phyloP scores from a whole-genome alignment of 2,113 vertebrate genomes.

The Azemiops feae region DNA sequence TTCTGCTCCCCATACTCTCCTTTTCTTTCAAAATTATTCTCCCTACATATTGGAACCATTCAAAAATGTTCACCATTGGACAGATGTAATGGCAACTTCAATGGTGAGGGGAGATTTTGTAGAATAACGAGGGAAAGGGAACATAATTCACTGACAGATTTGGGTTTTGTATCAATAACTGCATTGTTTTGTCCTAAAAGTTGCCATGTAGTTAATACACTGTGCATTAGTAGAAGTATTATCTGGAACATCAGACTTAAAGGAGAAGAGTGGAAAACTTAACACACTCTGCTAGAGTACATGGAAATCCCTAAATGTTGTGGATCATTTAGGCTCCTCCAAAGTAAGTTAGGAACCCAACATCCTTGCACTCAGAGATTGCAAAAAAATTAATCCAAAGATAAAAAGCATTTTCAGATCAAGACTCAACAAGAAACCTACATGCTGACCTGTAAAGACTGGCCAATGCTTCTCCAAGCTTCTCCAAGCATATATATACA shows the following conservation, averaged over 20 bases:
- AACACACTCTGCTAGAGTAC: background rate
- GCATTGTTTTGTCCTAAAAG: background rate
- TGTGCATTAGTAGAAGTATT: background rate
- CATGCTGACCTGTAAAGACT: background rate
- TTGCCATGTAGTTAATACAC: background rate
- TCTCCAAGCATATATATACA: no score
- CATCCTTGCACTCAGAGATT: background rate
- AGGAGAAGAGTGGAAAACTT: background rate
- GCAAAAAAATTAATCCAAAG: background rate
- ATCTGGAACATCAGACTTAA: background rate
- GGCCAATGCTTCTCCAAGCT: background rate
- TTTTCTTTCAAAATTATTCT: background rate
- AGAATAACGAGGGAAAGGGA: conserved; percentile 5
- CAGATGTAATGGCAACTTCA: conserved; percentile 50
- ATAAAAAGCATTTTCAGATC: background rate
- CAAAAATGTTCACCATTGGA: conserved; percentile 16
- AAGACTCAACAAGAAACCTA: background rate
- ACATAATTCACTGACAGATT: background rate
- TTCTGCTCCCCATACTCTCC: no score
- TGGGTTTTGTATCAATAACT: background rate
- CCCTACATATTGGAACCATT: conserved; percentile 8
- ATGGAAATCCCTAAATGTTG: background rate
- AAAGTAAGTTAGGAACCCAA: background rate
- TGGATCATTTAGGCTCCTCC: background rate
- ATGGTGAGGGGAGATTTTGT: conserved; percentile 54